Evolutionary conservation across 2,797 vertebrate genomes (phyloP).

Genomic region (Eulemur albifrons): DNA sequence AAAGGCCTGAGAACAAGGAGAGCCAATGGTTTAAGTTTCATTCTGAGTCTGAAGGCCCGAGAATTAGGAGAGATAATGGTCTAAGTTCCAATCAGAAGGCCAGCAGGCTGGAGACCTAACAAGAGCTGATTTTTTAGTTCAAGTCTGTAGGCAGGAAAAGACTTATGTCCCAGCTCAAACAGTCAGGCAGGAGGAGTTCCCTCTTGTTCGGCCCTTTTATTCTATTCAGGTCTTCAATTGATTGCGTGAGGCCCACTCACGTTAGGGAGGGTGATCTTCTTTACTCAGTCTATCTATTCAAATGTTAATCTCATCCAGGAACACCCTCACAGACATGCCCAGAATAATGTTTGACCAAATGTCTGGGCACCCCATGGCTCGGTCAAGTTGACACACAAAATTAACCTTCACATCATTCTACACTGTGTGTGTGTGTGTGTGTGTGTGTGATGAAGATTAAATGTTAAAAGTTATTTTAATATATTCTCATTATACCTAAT

Average conservation of each 20-base stretch:
- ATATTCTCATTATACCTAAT: not conserved
- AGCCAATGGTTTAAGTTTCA: not conserved
- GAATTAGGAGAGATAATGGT: not conserved
- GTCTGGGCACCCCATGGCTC: not conserved
- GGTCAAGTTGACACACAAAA: not conserved
- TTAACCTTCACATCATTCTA: not conserved
- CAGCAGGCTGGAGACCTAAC: not conserved
- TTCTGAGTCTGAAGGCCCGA: not conserved
- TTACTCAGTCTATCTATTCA: not conserved
- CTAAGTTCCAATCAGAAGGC: not conserved
- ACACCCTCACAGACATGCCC: not conserved
- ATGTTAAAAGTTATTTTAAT: conserved; percentile 41
- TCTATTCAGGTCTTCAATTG: not conserved
- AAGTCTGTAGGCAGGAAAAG: not conserved
- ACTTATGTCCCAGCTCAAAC: not conserved
- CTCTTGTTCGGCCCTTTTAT: not conserved
- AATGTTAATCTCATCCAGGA: not conserved
- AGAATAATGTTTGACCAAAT: not conserved
- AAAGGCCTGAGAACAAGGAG: not conserved
- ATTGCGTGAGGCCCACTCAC: not conserved
- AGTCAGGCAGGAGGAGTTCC: not conserved
- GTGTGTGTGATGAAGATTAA: not conserved
- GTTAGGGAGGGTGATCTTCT: not conserved
- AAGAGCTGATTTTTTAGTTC: not conserved
- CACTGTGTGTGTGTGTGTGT: not conserved